Evolutionary conservation across 2,113 vertebrate genomes (phyloP), one percentile per base, ranked within the genome.

Genomic region (Orientallactaga bullata): DNA sequence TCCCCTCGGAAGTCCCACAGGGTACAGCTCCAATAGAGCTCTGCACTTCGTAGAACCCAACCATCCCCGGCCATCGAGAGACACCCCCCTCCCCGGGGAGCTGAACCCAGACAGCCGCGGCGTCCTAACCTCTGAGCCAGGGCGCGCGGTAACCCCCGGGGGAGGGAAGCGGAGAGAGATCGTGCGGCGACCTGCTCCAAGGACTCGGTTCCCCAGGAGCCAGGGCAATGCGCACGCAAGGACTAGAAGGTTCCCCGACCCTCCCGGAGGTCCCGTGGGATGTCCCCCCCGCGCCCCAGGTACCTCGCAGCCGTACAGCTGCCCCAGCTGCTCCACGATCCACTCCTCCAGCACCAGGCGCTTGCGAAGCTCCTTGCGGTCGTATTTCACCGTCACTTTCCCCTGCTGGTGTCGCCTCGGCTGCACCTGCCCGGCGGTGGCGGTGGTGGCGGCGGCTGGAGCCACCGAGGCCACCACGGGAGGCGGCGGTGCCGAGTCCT

Each of bases 361-460:
- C 95, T 99, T 99, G 86, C 99, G 98, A 98, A 99, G 99, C 98
- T 99, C 99, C 93, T 99, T 99, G 83, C 99, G 98, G 96, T 99
- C 99, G 97, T 99, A 99, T 98, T 99, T 99, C 96, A 99, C 99
- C 32, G 99, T 99, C 98, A 99, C 99, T 98, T 99, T 99, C 60
- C 99, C 99, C 95, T 99, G 99, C 97, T 98, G 99, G 97, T 98
- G 99, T 92, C 99, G 99, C 90, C 98, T 97, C 97, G 98, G 98
- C 73, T 97, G 98, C 91, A 79, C 94, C 88, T 95, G 98, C 97
- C 95, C 97, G 47, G 89, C 93, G n/a, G 91, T 88, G 71, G 97
- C 96, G 5, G 42, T 47, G 42, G n/a, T n/a, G n/a, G n/a, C n/a
- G n/a, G n/a, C n/a, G n/a, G n/a, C n/a, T n/a, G n/a, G n/a, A n/a